These are phyloP conservation scores for Lagria hirta DNA, from an alignment of 2,888 invertebrate genomes.

Conservation along the genomic window DNA sequence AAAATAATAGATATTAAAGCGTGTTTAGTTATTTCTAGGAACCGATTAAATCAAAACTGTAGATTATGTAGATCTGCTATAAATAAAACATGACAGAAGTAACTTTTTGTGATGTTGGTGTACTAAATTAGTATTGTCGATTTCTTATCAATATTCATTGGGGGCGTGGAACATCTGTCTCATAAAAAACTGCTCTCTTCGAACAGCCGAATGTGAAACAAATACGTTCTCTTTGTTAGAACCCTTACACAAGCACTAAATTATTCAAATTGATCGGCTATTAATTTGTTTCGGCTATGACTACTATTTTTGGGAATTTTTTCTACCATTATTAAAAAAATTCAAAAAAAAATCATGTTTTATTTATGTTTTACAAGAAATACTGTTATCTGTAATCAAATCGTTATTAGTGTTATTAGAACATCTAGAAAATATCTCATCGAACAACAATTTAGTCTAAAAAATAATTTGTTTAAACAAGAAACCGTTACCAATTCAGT, in stretches of 20 bases:
- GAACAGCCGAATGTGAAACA: constrained; percentile 21
- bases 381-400: no score
- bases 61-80: constrained; percentile 29
- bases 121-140: constrained; percentile 46
- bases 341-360: no score
- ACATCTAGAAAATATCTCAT: no score
- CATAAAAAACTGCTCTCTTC: constrained; percentile 44
- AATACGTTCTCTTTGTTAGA: constrained; percentile 20
- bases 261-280: constrained; percentile 11
- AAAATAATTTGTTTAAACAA: no score
- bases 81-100: constrained; percentile 29
- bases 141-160: constrained; percentile 54
- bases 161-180: constrained; percentile 51
- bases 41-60: constrained; percentile 18
- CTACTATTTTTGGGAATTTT: no score
- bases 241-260: constrained; percentile 11
- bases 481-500: no score
- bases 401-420: no score
- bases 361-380: no score
- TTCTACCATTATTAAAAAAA: no score
- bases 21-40: not conserved
- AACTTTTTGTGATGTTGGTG: constrained; percentile 34
- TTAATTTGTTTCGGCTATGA: no score
- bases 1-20: not conserved
- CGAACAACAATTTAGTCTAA: no score